A percentile compares a stretch with the other conserved stretches of the same genome.
phyloP scores from a whole-genome alignment of 2,888 invertebrate species.

The Electrophaes corylata region DNA sequence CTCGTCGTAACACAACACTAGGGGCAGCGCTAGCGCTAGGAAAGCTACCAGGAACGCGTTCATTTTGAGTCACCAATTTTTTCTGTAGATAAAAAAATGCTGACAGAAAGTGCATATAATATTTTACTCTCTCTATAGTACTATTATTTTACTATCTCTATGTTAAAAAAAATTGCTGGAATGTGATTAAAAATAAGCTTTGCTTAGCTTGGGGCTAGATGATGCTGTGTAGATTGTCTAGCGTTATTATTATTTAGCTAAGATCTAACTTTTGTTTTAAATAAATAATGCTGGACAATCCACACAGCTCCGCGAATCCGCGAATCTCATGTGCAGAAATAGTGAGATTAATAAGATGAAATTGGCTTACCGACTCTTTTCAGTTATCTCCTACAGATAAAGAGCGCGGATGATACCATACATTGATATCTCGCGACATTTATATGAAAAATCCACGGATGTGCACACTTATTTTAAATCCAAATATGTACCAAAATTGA shows the following conservation, averaged over 20 bases:
- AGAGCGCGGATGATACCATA: conserved; percentile 3
- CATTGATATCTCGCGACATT: conserved; percentile 14
- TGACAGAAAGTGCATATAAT: background rate
- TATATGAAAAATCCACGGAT: conserved; percentile 53
- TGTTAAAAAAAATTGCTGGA: too few relatives aligned
- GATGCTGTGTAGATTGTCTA: too few relatives aligned
- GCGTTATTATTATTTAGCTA: too few relatives aligned
- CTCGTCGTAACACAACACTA: conserved; percentile 64
- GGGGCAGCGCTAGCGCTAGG: conserved; percentile 42
- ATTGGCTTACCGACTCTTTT: conserved; percentile 8
- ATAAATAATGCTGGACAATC: too few relatives aligned
- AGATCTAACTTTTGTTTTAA: too few relatives aligned
- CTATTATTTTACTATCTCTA: too few relatives aligned
- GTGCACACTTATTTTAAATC: conserved; percentile 52
- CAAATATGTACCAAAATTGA: conserved; percentile 42
- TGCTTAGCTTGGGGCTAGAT: too few relatives aligned
- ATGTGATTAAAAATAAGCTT: too few relatives aligned
- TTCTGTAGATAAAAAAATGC: background rate
- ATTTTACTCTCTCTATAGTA: too few relatives aligned
- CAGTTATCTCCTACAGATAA: background rate
- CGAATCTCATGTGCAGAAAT: too few relatives aligned
- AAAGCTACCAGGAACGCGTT: conserved; percentile 44
- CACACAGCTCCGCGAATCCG: background rate
- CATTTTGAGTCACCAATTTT: conserved; percentile 41
- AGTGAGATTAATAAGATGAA: background rate